Percentiles rank a stretch among this genome's conserved stretches.
These are phyloP conservation scores for Eudasyphora cyanicolor DNA, from an alignment of 2,888 invertebrate species.

Conservation along the genomic window DNA sequence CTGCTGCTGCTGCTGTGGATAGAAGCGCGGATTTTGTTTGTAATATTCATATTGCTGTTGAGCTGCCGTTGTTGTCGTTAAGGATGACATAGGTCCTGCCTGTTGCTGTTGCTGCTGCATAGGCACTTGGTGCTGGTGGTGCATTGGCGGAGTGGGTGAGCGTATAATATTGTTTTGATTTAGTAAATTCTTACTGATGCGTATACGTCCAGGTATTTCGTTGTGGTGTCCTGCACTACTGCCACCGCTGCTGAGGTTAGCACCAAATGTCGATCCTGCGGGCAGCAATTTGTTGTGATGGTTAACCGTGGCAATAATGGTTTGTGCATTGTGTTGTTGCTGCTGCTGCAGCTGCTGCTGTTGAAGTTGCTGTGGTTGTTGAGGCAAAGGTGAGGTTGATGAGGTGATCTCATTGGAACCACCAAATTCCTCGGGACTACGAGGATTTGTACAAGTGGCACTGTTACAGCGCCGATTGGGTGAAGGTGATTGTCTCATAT, in stretches of 20 bases:
- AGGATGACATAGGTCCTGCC: background rate
- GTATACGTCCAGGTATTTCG: slow-evolving; percentile 77
- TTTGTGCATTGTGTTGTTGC: slow-evolving; percentile 68
- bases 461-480: slow-evolving; percentile 61
- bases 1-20: slow-evolving; percentile 55
- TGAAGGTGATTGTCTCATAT: slow-evolving; percentile 65
- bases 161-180: slow-evolving; percentile 73
- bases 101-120: slow-evolving; percentile 50
- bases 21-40: slow-evolving; percentile 65
- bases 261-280: slow-evolving; percentile 67
- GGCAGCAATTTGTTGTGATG: slow-evolving; percentile 77
- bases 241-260: slow-evolving; percentile 64
- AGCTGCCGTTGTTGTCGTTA: slow-evolving; percentile 33
- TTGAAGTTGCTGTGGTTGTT: slow-evolving; percentile 66
- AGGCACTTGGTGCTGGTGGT: slow-evolving; percentile 66
- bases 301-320: slow-evolving; percentile 77
- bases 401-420: slow-evolving; percentile 85
- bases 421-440: slow-evolving; percentile 81
- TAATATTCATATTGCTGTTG: slow-evolving; percentile 67
- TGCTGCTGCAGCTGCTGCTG: slow-evolving; percentile 66
- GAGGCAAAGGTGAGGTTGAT: slow-evolving; percentile 83
- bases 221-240: slow-evolving; percentile 56
- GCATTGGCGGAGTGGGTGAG: slow-evolving; percentile 72
- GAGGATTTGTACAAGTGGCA: slow-evolving; percentile 64
- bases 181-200: slow-evolving; percentile 79